These are phyloP conservation scores for Stomatorhinus walkeri DNA, from an alignment of 2,797 vertebrate genomes.

Conservation along the genomic window DNA sequence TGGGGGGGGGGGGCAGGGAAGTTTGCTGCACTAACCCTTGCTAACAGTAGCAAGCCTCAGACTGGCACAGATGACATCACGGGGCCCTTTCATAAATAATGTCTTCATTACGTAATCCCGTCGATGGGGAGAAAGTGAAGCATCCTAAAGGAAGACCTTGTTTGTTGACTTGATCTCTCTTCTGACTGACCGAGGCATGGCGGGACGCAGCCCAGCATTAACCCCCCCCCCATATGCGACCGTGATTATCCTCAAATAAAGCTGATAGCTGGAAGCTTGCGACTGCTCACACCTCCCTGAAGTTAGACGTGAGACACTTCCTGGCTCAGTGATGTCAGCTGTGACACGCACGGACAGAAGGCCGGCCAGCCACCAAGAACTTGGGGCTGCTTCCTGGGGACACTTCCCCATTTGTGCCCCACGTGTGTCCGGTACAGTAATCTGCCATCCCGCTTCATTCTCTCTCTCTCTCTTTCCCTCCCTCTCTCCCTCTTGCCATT, in stretches of 20 bases:
- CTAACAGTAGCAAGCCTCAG: constrained; percentile 55
- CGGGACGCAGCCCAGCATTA: not conserved
- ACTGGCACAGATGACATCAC: constrained; percentile 59
- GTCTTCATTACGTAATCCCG: constrained; percentile 55
- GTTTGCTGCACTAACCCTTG: constrained; percentile 35
- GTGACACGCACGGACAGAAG: not conserved
- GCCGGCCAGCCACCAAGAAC: not conserved
- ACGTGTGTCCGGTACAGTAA: not conserved
- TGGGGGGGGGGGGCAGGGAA: constrained; percentile 11
- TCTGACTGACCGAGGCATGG: constrained; percentile 37
- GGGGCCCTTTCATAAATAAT: constrained; percentile 62
- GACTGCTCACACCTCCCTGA: not conserved
- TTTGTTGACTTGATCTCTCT: constrained; percentile 54
- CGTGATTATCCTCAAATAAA: constrained; percentile 17
- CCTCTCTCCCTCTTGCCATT: constrained; percentile 51
- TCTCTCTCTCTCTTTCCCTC: constrained; percentile 52
- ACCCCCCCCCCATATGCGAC: not conserved
- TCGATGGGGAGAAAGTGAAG: constrained; percentile 54
- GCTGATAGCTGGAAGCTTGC: not conserved
- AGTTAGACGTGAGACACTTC: not conserved
- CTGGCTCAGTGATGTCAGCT: not conserved
- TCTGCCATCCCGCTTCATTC: constrained; percentile 29
- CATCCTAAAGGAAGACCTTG: constrained; percentile 44
- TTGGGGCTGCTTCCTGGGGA: not conserved
- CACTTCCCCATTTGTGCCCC: not conserved